Evolutionary conservation across 2,797 vertebrate genomes (phyloP), one percentile per base, ranked within the genome.

Genomic region (Sarcophilus harrisii): DNA sequence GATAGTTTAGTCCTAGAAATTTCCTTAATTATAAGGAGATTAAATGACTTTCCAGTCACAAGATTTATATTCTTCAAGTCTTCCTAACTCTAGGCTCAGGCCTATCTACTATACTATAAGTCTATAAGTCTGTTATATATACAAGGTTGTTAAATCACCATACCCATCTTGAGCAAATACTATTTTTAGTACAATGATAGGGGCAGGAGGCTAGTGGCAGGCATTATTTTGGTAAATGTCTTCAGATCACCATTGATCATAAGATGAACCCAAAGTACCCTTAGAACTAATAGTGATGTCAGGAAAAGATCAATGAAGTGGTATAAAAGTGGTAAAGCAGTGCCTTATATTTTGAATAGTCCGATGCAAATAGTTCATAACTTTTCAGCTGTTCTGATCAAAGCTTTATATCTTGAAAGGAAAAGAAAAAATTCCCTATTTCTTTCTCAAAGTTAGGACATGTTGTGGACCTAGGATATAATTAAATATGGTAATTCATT

Each of bases 381-480:
- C 59, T 81, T 11, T 94, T 97, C 54, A 94, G 92, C 55, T 96
- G 66, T 87, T 97, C 91, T 96, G 95, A 91, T 95, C 90, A 97
- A 94, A 73, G 3, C 30, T 96, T 97, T 92, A 96, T 57, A 95
- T 62, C 38, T 81, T 81, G 3, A 81, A 81, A 91, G 93, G 55
- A 93, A 90, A 1, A 94, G 90, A 92, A 97, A 97, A 97, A 52
- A 57, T 30, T 95, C 52, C 90, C 81, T 90, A 87, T 92, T 94
- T 87, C 18, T 18, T 87, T 90, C 21, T 1, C 0, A 57, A 94
- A 97, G 90, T 73, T 94, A 89, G 93, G 96, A 29, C n/a, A 91
- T 93, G 3, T 1, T 73, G 58, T 32, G 2, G 5, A 52, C 73
- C 14, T 0, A n/a, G 92, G 73, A 91, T 96, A 45, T 89, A 94